Percentiles rank a stretch among this genome's conserved stretches.
These are phyloP conservation scores for Drosophila subobscura DNA, from an alignment of 1,140 invertebrate genomes.

Conservation along the genomic window DNA sequence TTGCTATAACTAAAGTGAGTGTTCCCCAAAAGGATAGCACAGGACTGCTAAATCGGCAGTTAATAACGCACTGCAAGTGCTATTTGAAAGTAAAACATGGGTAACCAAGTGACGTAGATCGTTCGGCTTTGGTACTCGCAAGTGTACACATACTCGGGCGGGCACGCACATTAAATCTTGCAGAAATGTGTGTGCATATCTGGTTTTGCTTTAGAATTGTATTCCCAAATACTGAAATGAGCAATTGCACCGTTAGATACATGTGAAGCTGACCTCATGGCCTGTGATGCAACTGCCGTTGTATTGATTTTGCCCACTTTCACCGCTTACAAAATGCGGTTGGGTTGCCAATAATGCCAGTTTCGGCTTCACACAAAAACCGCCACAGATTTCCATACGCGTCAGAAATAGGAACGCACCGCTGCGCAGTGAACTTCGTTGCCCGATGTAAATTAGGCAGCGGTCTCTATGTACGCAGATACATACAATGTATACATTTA, in stretches of 20 bases:
- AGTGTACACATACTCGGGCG: slow-evolving; percentile 3
- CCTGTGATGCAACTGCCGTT: slow-evolving; percentile 59
- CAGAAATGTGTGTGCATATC: slow-evolving; percentile 35
- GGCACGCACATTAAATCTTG: slow-evolving; percentile 10
- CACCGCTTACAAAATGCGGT: slow-evolving; percentile 45
- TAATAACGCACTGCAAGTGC: too few species aligned
- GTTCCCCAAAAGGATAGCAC: neutral
- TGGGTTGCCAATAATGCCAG: neutral
- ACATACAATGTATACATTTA: too few species aligned
- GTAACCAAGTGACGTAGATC: slow-evolving; percentile 14
- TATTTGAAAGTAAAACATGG: slow-evolving; percentile 11
- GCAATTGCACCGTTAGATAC: neutral
- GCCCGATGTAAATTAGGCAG: slow-evolving; percentile 50
- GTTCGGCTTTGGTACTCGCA: slow-evolving; percentile 14
- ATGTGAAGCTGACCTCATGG: neutral
- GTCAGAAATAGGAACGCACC: slow-evolving; percentile 7
- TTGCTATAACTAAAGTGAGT: slow-evolving; percentile 43
- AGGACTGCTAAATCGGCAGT: neutral
- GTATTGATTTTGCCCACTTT: slow-evolving; percentile 80
- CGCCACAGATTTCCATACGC: slow-evolving; percentile 20
- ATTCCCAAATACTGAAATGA: neutral
- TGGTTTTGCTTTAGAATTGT: neutral
- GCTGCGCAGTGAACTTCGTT: slow-evolving; percentile 43
- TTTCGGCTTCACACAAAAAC: slow-evolving; percentile 42
- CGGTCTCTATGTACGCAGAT: too few species aligned